Evolutionary conservation across 2,113 vertebrate species (phyloP).

Genomic region (Melanocharis versteri): DNA sequence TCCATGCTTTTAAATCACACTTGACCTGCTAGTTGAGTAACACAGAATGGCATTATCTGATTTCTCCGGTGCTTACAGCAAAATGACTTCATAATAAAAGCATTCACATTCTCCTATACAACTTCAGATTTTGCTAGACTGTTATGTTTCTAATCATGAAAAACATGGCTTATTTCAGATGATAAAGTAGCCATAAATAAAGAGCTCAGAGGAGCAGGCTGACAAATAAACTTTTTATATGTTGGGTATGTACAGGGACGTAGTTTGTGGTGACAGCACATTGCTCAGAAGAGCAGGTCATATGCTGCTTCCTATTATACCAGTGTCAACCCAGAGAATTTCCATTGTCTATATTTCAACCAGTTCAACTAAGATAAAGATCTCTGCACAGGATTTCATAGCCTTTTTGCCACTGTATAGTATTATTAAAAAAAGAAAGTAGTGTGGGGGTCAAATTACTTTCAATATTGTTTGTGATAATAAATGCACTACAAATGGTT

Average conservation of each 20-base stretch:
- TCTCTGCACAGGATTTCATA: background rate
- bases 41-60: background rate
- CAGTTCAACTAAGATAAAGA: constrained; percentile 45
- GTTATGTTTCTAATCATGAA: constrained; percentile 9
- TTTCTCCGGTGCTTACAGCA: background rate
- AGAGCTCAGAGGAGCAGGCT: background rate
- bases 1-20: background rate
- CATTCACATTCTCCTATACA: background rate
- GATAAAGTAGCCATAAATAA: constrained; percentile 17
- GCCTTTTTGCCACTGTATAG: background rate
- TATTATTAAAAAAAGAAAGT: background rate
- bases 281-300: constrained; percentile 25
- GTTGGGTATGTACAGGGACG: background rate
- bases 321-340: background rate
- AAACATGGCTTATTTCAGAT: constrained; percentile 18
- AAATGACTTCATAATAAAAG: background rate
- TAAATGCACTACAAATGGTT: background rate
- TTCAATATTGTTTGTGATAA: constrained; percentile 9
- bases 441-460: background rate
- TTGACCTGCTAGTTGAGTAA: background rate
- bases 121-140: background rate
- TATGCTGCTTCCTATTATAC: constrained; percentile 41
- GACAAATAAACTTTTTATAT: constrained; percentile 45
- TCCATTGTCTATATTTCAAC: constrained; percentile 39
- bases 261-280: constrained; percentile 47